Conservation (phyloP, 2,888 invertebrate species). For the Melanargia galathea region DNA sequence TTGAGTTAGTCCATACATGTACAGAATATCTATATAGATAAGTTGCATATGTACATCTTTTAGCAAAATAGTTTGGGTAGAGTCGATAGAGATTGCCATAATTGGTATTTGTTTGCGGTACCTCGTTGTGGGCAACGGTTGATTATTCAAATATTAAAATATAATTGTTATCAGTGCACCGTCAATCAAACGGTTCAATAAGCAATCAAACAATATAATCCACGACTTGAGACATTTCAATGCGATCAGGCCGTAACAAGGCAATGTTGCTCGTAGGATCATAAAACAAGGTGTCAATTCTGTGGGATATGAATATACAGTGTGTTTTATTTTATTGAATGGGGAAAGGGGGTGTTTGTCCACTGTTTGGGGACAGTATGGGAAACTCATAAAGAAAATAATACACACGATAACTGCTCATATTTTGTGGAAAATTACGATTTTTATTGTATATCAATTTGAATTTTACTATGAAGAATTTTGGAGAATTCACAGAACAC, state of each 20-base stretch:
- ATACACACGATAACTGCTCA: too few relatives aligned
- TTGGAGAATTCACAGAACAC: too few relatives aligned
- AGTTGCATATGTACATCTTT: too few relatives aligned
- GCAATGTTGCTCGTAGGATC: conserved; percentile 6
- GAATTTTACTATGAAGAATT: too few relatives aligned
- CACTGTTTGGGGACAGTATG: not conserved
- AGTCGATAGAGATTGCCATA: not conserved
- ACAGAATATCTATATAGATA: too few relatives aligned
- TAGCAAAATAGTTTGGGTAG: too few relatives aligned
- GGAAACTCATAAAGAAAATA: too few relatives aligned
- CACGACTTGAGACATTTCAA: conserved; percentile 25
- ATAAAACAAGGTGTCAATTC: conserved; percentile 17
- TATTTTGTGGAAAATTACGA: too few relatives aligned
- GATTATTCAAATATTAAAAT: not conserved
- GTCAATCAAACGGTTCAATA: conserved; percentile 15
- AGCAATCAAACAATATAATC: conserved; percentile 17
- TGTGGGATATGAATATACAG: not conserved
- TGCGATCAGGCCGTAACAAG: conserved; percentile 23
- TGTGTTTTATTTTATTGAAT: not conserved
- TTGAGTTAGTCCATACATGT: too few relatives aligned
- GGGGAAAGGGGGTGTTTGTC: not conserved
- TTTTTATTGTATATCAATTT: too few relatives aligned
- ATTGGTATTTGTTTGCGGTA: not conserved
- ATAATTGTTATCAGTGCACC: conserved; percentile 4
- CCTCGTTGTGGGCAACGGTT: not conserved